Evolutionary conservation across 2,113 vertebrate species (phyloP).

Genomic region (Lethenteron camtschaticum): DNA sequence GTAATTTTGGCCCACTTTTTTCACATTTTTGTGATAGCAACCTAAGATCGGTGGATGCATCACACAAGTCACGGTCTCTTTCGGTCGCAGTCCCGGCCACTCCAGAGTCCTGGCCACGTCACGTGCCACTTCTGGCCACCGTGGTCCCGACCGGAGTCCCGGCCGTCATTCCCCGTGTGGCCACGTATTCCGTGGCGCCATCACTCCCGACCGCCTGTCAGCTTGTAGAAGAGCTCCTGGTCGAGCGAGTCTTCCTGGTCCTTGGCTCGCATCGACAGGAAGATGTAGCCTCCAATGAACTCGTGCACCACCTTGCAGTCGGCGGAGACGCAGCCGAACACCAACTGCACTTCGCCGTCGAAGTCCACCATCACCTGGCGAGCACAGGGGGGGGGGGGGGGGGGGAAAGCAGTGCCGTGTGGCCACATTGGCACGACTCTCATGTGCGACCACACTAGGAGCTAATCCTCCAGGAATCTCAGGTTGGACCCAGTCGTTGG

Average conservation of each 20-base stretch:
- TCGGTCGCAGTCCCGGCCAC: no score
- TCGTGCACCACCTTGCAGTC: conserved; percentile 88
- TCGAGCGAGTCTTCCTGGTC: conserved; percentile 85
- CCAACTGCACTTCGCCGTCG: conserved; percentile 59
- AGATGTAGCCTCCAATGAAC: conserved; percentile 91
- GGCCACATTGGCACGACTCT: no score
- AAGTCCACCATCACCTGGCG: conserved; percentile 77
- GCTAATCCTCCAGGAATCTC: no score
- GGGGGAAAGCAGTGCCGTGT: no score
- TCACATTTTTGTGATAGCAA: neutral
- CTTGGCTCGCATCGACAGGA: conserved; percentile 82
- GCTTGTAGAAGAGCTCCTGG: conserved; percentile 84
- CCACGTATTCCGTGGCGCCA: neutral
- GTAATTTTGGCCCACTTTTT: neutral
- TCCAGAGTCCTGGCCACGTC: no score
- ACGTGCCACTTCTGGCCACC: no score
- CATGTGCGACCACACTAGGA: no score
- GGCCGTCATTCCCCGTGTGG: neutral
- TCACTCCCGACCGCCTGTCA: conserved; percentile 82
- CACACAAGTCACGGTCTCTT: no score
- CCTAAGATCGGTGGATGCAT: neutral
- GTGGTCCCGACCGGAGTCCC: neutral
- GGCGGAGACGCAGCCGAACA: conserved; percentile 60
- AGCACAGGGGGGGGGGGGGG: neutral
- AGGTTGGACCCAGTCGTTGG: no score